Evolutionary conservation across 2,888 invertebrate genomes (phyloP).

Genomic region (Strigamia crassipes): DNA sequence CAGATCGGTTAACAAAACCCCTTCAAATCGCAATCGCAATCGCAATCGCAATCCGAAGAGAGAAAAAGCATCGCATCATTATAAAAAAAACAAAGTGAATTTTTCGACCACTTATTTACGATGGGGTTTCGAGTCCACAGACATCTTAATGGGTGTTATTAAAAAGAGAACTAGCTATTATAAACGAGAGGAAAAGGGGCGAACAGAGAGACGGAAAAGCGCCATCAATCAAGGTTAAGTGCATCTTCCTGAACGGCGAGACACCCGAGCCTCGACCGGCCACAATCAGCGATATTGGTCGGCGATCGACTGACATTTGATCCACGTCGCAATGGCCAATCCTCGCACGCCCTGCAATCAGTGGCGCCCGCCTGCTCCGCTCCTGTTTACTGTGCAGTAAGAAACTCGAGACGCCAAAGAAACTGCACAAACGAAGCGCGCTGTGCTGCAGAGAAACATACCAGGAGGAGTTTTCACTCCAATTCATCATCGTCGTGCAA

Average conservation of each 20-base stretch:
- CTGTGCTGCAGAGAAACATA: not conserved
- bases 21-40: not conserved
- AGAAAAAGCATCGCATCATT: not conserved
- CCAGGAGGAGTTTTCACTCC: not conserved
- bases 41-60: not conserved
- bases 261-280: conserved; percentile 22
- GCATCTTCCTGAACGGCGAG: conserved; percentile 17
- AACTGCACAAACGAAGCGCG: not conserved
- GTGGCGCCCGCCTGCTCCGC: conserved; percentile 26
- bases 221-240: conserved; percentile 23
- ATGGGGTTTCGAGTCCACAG: not conserved
- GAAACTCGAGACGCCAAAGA: not conserved
- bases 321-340: not conserved
- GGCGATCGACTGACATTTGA: conserved; percentile 30
- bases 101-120: not conserved
- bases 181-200: not conserved
- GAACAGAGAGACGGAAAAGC: not conserved
- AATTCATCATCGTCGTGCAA: not conserved
- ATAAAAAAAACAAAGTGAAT: not conserved
- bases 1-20: not conserved
- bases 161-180: conserved; percentile 20
- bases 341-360: conserved; percentile 22
- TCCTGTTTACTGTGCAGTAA: not conserved
- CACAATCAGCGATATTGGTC: conserved; percentile 30
- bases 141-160: conserved; percentile 27